Evolutionary conservation across 2,797 vertebrate genomes (phyloP), one percentile per base, ranked within the genome.

Genomic region (Stomatorhinus walkeri): DNA sequence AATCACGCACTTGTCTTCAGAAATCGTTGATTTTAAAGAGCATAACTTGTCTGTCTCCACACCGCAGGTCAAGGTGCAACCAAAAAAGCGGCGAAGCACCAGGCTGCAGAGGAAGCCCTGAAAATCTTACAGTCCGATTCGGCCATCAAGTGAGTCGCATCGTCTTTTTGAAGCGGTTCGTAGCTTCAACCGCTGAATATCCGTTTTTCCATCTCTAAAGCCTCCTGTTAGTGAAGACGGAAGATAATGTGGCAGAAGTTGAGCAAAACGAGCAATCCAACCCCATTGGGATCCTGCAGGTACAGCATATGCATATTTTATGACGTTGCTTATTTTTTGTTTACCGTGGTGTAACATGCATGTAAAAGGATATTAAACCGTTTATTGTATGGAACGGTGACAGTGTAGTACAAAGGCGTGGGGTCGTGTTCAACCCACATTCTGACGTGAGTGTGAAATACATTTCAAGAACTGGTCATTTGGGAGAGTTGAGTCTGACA

Each of bases 81-180:
- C 94, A 98, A 98, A 95, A 98, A 97, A 93, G 93, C 96, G 88
- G 97, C 97, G 5, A 98, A 97, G 91, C 97, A 98, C 4, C 95
- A 95, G 93, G 97, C 97, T 90, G 97, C 97, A 76, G 96, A 96
- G 89, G 95, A 95, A 10, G 97, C 96, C 19, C 92, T 98, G 83
- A 95, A 93, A 88, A 88, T 95, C 90, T 92, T 98, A 90, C 95
- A 97, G 89, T 93, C 94, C 90, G 95, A 95, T 43, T 61, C 91
- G 85, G 94, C 93, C 83, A 32, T 85, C 91, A 93, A 95, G 97
- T 96, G 92, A 94, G 94, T 89, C 88, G 5, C 36, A 14, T 10
- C 22, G 24, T 61, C 10, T 16, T 24, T 54, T 36, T 64, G 87
- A 28, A 24, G 10, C 51, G 19, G 16, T 16, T 84, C 3, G 2